These are phyloP conservation scores for Cephalopachus bancanus DNA, from an alignment of 2,797 vertebrate species.

Conservation along the genomic window DNA sequence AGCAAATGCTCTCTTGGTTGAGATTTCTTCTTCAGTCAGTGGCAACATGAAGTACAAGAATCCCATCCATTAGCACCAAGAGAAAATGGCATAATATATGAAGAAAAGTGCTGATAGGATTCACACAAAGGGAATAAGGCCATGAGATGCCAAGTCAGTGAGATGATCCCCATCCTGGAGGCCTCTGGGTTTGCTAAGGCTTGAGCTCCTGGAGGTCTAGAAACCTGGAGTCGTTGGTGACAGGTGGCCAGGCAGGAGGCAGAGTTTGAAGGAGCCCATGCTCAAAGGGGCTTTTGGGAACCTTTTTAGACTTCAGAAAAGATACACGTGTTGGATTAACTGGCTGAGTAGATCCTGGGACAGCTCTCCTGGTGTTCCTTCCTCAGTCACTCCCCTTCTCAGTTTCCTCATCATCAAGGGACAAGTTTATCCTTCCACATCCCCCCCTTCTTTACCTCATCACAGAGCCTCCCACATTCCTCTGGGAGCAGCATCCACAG, in stretches of 20 bases:
- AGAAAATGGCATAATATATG: too few relatives aligned
- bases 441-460: fast-evolving
- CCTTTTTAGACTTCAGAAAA: background rate
- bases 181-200: background rate
- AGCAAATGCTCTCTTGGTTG: too few relatives aligned
- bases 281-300: background rate
- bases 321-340: background rate
- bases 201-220: background rate
- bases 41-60: too few relatives aligned
- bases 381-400: background rate
- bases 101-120: too few relatives aligned
- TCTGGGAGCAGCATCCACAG: background rate
- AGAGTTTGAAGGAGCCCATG: background rate
- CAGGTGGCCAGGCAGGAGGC: background rate
- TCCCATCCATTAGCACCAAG: too few relatives aligned
- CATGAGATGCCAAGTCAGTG: too few relatives aligned
- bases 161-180: too few relatives aligned
- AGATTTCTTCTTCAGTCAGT: too few relatives aligned
- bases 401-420: background rate
- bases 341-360: background rate
- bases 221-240: background rate
- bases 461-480: background rate
- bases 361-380: fast-evolving
- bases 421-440: too few relatives aligned
- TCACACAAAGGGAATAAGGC: too few relatives aligned